Evolutionary conservation across 2,113 vertebrate genomes (phyloP), one percentile per base, ranked within the genome.

Genomic region (Coryphaenoides rupestris): DNA sequence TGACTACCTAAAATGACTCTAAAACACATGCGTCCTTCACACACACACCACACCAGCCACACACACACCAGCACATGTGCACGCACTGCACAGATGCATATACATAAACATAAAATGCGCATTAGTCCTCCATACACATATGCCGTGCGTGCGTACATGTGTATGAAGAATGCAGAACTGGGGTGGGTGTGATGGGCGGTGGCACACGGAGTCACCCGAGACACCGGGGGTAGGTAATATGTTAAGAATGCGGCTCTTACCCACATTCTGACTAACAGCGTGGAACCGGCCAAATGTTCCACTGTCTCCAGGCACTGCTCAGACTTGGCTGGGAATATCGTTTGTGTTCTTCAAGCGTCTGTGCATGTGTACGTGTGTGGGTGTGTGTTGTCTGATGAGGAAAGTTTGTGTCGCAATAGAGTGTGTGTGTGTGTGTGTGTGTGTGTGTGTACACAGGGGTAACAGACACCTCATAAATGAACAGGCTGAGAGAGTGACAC

Each of bases 201-300:
- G 19, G 19, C 54, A 57, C 55, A 19, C 17, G 19, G 23, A 21
- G 55, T 47, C 22, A 74, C 55, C 69, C 60, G 46, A 75, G 66
- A 62, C 66, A 65, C 62, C 58, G 69, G 61, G 60, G 58, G 69
- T 70, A 85, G 84, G 83, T 87, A 87, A 86, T 81, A 81, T 87
- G 47, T 88, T 88, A 76, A 82, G 63, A 80, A 79, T n/a, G n/a
- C n/a, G 74, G 74, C 58, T 60, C 78, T 83, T 83, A 82, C 88
- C 80, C 83, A 73, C 77, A 86, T 86, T 84, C 86, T 87, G 88
- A 81, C 85, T 88, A 91, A 86, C 86, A 80, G 87, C 70, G 79
- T 87, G 86, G 87, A 90, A 88, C 87, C 82, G 75, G 81, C 87
- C 87, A 88, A 88, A 89, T 91, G 90, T 87, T 89, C 74, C 65